phyloP scores from a whole-genome alignment of 1,140 invertebrate species.

The Dinothrombium tinctorium region DNA sequence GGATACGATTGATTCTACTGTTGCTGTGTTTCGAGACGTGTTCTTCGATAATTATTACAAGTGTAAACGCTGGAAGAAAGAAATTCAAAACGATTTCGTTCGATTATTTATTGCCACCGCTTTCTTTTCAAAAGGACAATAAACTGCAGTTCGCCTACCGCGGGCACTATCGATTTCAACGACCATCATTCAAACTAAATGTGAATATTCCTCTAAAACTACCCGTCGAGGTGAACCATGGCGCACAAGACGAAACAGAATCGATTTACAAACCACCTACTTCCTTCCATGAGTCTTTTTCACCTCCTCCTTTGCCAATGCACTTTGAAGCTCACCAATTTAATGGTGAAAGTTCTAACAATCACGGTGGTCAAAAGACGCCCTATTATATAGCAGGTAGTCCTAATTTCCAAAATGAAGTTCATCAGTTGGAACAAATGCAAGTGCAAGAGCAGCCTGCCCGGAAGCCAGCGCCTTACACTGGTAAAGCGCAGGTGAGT shows the following conservation, averaged over 20 bases:
- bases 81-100: constrained; percentile 5
- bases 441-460: neutral
- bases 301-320: neutral
- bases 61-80: constrained; percentile 1
- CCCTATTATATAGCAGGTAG: neutral
- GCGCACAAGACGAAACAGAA: neutral
- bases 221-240: constrained; percentile 1
- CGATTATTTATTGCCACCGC: constrained; percentile 2
- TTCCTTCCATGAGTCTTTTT: neutral
- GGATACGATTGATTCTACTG: neutral
- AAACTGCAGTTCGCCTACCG: neutral
- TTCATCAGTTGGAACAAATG: neutral
- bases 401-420: neutral
- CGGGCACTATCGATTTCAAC: constrained; percentile 1
- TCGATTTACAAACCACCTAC: neutral
- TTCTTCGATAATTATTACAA: constrained; percentile 3
- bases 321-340: neutral
- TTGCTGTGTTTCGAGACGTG: neutral
- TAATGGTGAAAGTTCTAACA: neutral
- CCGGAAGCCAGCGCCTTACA: constrained; percentile 1
- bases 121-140: neutral
- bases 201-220: constrained; percentile 1
- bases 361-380: neutral
- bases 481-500: constrained; percentile 4
- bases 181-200: constrained; percentile 1